Evolutionary conservation across 2,888 invertebrate genomes (phyloP).

Genomic region (Tenodera sinensis): DNA sequence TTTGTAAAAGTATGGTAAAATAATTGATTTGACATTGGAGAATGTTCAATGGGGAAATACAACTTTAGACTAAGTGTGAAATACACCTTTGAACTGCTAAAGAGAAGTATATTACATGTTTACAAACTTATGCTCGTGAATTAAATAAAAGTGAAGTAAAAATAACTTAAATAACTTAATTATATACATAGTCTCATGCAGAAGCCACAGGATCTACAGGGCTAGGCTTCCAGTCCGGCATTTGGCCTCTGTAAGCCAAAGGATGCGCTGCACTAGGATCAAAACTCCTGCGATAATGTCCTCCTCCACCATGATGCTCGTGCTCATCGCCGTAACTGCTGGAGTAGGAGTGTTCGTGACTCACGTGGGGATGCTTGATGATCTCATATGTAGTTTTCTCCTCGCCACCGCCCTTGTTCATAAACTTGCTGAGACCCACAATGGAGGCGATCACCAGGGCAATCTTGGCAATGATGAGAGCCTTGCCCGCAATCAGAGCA

Average conservation of each 20-base stretch:
- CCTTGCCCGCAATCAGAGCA: slow-evolving; percentile 38
- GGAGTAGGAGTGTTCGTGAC: slow-evolving; percentile 61
- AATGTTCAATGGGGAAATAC: no score
- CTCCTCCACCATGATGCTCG: slow-evolving; percentile 36
- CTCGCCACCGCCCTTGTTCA: slow-evolving; percentile 17
- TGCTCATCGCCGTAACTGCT: slow-evolving; percentile 58
- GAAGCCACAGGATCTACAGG: neutral
- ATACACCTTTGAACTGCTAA: no score
- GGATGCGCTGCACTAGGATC: slow-evolving; percentile 13
- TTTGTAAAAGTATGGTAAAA: no score
- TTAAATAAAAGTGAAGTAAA: no score
- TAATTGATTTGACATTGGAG: no score
- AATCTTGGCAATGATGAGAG: slow-evolving; percentile 40
- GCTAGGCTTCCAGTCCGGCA: neutral
- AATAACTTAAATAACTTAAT: no score
- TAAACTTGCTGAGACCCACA: slow-evolving; percentile 39
- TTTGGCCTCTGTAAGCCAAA: slow-evolving; percentile 23
- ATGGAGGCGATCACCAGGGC: slow-evolving; percentile 40
- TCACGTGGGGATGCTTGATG: slow-evolving; percentile 79
- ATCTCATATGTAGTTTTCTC: slow-evolving; percentile 77
- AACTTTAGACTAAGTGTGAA: no score
- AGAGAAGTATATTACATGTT: no score
- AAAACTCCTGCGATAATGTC: slow-evolving; percentile 20
- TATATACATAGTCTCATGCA: neutral
- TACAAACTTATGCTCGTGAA: no score